phyloP scores from a whole-genome alignment of 2,888 invertebrate genomes.

The Scaptomyza parva region DNA sequence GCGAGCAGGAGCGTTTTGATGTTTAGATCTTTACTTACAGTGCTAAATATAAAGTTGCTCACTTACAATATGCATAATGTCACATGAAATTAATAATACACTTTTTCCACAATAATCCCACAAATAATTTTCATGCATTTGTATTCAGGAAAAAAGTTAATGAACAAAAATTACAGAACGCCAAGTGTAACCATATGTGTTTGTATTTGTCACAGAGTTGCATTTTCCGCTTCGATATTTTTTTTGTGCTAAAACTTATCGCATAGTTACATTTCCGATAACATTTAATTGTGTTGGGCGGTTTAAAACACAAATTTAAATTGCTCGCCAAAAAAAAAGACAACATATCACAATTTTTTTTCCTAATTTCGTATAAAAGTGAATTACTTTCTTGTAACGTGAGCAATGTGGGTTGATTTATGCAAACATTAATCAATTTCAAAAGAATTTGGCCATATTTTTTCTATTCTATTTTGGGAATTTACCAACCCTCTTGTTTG shows the following conservation, averaged over 20 bases:
- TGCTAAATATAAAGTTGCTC: constrained; percentile 23
- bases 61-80: constrained; percentile 39
- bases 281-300: not conserved
- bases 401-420: not conserved
- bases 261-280: constrained; percentile 13
- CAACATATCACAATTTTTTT: no score
- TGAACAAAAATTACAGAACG: constrained; percentile 5
- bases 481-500: constrained; percentile 8
- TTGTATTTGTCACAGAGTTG: constrained; percentile 14
- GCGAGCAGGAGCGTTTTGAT: constrained; percentile 5
- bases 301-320: not conserved
- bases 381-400: no score
- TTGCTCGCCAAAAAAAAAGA: not conserved
- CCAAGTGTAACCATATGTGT: constrained; percentile 13
- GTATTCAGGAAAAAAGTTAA: constrained; percentile 18
- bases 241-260: constrained; percentile 3
- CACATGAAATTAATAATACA: constrained; percentile 3
- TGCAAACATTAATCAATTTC: constrained; percentile 17
- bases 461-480: no score
- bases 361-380: no score
- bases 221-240: not conserved
- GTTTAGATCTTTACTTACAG: constrained; percentile 48
- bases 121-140: constrained; percentile 15
- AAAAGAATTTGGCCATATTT: constrained; percentile 14
- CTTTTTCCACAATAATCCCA: not conserved